A percentile compares a stretch with the other conserved stretches of the same genome.
phyloP scores from a whole-genome alignment of 2,888 invertebrate genomes.

The Chrysolina oricalcia region DNA sequence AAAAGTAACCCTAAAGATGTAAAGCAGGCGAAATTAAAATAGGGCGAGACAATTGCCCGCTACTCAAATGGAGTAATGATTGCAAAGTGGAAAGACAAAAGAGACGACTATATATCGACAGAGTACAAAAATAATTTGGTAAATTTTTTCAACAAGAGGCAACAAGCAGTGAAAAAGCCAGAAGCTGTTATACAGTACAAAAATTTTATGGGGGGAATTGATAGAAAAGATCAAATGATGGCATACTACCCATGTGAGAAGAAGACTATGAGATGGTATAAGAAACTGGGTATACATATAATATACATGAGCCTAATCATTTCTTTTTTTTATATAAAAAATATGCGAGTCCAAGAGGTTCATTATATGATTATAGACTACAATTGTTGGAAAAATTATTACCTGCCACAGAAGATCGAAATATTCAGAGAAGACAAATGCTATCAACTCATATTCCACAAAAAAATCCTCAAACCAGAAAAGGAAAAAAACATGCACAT shows the following conservation, averaged over 20 bases:
- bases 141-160: not conserved
- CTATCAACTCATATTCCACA: conserved; percentile 3
- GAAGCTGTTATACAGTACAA: conserved; percentile 18
- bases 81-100: conserved; percentile 12
- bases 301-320: conserved; percentile 11
- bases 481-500: conserved; percentile 22
- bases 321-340: conserved; percentile 6
- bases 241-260: conserved; percentile 20
- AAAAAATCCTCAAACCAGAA: conserved; percentile 22
- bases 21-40: not conserved
- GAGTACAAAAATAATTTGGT: conserved; percentile 9
- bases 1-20: conserved; percentile 12
- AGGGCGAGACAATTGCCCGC: not conserved
- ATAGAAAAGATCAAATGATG: conserved; percentile 23
- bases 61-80: conserved; percentile 11
- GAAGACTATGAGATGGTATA: conserved; percentile 22
- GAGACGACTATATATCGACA: conserved; percentile 5
- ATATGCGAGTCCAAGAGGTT: not conserved
- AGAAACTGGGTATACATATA: conserved; percentile 25
- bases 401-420: conserved; percentile 3
- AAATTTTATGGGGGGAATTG: conserved; percentile 1
- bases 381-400: conserved; percentile 8
- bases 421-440: conserved; percentile 2
- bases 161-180: conserved; percentile 11
- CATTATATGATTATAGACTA: conserved; percentile 24